Evolutionary conservation across 1,140 invertebrate genomes (phyloP).

Genomic region (Camponotus pennsylvanicus): DNA sequence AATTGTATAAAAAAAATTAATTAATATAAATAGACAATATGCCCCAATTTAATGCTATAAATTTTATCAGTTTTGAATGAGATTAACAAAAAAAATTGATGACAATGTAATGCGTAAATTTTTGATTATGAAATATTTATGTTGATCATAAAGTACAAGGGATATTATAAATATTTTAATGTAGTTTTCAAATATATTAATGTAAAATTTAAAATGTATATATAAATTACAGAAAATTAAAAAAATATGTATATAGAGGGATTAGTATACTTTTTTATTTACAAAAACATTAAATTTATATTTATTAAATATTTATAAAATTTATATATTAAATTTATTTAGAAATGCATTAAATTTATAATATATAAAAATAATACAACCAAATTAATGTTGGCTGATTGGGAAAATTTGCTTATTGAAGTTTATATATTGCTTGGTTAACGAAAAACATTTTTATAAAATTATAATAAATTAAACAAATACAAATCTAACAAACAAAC

Average conservation of each 20-base stretch:
- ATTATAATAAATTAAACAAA: not conserved
- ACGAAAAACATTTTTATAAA: not conserved
- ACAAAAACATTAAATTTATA: conserved; percentile 2
- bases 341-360: not conserved
- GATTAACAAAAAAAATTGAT: not conserved
- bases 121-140: not conserved
- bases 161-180: not conserved
- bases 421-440: not conserved
- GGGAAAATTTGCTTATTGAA: not conserved
- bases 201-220: not conserved
- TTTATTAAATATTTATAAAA: too few relatives aligned
- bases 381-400: not conserved
- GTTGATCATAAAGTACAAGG: too few relatives aligned
- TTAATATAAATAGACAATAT: not conserved
- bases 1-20: not conserved
- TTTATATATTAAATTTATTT: too few relatives aligned
- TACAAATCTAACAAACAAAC: not conserved
- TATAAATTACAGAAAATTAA: not conserved
- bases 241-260: not conserved
- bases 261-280: not conserved
- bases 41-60: not conserved
- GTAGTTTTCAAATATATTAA: not conserved
- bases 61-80: not conserved
- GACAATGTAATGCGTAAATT: not conserved
- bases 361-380: not conserved